phyloP scores from a whole-genome alignment of 2,888 invertebrate genomes.

The Drosophila rellima region DNA sequence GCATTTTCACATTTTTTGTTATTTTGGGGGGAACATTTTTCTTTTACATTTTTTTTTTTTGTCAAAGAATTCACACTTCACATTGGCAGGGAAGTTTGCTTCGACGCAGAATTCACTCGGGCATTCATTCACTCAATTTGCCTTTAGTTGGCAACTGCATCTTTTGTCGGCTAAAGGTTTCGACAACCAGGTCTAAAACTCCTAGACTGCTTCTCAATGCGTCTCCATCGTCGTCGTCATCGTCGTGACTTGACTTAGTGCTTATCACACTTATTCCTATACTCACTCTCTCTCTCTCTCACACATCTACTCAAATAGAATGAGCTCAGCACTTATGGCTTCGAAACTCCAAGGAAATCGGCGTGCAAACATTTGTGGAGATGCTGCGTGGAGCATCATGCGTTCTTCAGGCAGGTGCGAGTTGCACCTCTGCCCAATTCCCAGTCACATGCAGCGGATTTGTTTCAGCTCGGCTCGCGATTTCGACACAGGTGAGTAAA shows the following conservation, averaged over 20 bases:
- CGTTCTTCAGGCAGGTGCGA: constrained; percentile 95
- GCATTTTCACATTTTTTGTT: constrained; percentile 49
- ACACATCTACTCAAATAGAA: constrained; percentile 89
- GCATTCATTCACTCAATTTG: constrained; percentile 82
- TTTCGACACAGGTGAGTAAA: constrained; percentile 90
- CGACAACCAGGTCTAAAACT: constrained; percentile 22
- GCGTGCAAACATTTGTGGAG: constrained; percentile 98
- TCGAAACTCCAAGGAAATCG: constrained; percentile 95
- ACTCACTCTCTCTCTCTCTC: constrained; percentile 6
- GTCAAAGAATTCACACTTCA: constrained; percentile 68
- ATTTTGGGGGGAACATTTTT: constrained; percentile 1
- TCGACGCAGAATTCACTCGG: constrained; percentile 60
- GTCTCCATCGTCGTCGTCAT: constrained; percentile 21
- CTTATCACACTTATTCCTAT: constrained; percentile 67
- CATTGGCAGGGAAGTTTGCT: constrained; percentile 43
- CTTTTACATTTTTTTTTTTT: constrained; percentile 31
- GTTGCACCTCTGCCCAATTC: constrained; percentile 89
- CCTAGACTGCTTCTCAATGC: constrained; percentile 6
- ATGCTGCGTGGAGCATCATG: constrained; percentile 98
- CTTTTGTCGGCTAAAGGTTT: constrained; percentile 48
- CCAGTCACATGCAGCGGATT: constrained; percentile 88
- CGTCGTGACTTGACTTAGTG: constrained; percentile 53
- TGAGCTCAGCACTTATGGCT: constrained; percentile 98
- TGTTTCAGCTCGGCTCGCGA: constrained; percentile 92
- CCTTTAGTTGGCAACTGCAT: constrained; percentile 65